phyloP scores from a whole-genome alignment of 2,797 vertebrate species.

The Mus minutoides region DNA sequence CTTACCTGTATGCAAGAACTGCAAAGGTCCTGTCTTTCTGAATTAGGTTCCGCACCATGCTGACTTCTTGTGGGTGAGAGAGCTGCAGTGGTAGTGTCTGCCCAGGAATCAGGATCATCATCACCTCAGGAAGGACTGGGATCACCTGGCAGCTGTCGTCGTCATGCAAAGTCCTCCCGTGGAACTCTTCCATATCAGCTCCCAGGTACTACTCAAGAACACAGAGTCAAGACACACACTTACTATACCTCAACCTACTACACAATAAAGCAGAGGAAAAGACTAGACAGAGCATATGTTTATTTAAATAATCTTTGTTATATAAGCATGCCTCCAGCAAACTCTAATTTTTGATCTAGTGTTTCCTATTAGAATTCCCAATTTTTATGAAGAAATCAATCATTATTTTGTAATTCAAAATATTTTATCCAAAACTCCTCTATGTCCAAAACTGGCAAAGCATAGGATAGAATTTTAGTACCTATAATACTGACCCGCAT shows the following conservation, averaged over 20 bases:
- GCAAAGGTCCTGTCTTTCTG: constrained; percentile 98
- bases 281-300: neutral
- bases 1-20: constrained; percentile 96
- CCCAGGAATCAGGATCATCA: constrained; percentile 96
- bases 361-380: neutral
- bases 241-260: neutral
- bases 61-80: constrained; percentile 97
- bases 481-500: neutral
- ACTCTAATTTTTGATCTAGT: neutral
- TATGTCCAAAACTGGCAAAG: neutral
- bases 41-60: constrained; percentile 97
- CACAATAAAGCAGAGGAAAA: too few relatives aligned
- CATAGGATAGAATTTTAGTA: neutral
- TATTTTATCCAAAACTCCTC: neutral
- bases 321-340: neutral
- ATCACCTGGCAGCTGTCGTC: constrained; percentile 97
- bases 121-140: constrained; percentile 94
- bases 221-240: neutral
- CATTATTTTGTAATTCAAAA: neutral
- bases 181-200: constrained; percentile 98
- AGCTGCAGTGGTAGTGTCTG: constrained; percentile 98
- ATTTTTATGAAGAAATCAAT: neutral
- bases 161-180: constrained; percentile 96
- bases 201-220: constrained; percentile 92
- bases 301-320: neutral